Conservation (phyloP, 2,797 vertebrate genomes). For the Xerus rutilus region DNA sequence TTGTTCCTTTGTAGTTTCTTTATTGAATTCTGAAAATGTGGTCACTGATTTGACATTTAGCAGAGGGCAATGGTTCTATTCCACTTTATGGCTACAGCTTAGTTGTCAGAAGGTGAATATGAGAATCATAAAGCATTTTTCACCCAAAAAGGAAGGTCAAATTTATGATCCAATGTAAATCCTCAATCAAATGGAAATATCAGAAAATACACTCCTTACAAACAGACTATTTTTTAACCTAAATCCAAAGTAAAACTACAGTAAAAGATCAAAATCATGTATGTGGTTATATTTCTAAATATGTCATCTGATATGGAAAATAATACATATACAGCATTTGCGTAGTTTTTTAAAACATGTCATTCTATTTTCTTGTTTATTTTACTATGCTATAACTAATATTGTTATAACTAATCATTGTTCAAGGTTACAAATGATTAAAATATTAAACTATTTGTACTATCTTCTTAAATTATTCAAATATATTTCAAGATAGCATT, state of each 20-base stretch:
- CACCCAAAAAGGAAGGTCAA: slow-evolving; percentile 49
- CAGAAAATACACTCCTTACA: slow-evolving; percentile 24
- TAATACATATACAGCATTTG: background rate
- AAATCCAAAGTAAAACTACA: background rate
- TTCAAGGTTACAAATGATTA: background rate
- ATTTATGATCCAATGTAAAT: slow-evolving; percentile 67
- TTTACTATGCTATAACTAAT: background rate
- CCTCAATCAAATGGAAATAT: slow-evolving; percentile 67
- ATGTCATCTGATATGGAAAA: background rate
- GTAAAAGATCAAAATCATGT: slow-evolving; percentile 43
- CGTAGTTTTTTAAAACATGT: background rate
- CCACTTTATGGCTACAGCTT: slow-evolving; percentile 58
- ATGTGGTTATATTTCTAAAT: background rate
- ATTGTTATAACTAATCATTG: background rate
- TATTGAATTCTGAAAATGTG: slow-evolving; percentile 61
- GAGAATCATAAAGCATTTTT: slow-evolving; percentile 71
- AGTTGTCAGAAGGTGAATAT: slow-evolving; percentile 51
- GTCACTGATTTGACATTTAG: slow-evolving; percentile 46
- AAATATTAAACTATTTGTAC: background rate
- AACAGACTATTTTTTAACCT: background rate
- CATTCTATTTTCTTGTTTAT: background rate
- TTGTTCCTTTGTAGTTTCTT: slow-evolving; percentile 7
- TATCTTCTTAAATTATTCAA: background rate
- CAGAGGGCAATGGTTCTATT: slow-evolving; percentile 13
- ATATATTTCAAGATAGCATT: background rate